Conservation (phyloP, 2,113 vertebrate species). For the Aphelocoma coerulescens region DNA sequence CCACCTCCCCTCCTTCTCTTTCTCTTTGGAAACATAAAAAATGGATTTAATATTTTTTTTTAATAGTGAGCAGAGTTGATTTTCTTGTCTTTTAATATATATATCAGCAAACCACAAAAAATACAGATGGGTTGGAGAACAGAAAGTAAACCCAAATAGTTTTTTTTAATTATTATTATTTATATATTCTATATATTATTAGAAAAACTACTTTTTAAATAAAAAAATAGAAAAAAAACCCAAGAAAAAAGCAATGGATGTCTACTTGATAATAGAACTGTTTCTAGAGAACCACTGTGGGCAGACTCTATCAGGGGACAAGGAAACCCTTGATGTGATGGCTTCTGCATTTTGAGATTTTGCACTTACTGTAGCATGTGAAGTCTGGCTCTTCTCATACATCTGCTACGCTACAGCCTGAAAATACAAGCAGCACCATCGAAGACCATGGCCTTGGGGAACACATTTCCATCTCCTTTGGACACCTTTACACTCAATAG, state of each 20-base stretch:
- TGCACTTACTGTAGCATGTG: conserved; percentile 55
- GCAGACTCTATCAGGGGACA: conserved; percentile 41
- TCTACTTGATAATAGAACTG: conserved; percentile 65
- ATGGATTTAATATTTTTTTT: conserved; percentile 64
- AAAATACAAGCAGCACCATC: conserved; percentile 42
- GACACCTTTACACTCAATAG: conserved; percentile 27
- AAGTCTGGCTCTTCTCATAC: conserved; percentile 32
- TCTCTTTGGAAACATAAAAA: conserved; percentile 51
- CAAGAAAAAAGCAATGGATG: conserved; percentile 59
- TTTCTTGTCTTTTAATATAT: conserved; percentile 73
- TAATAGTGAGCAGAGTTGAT: conserved; percentile 74
- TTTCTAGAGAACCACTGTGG: conserved; percentile 60
- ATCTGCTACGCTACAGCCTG: conserved; percentile 42
- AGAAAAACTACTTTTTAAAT: conserved; percentile 69
- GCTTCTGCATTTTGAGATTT: conserved; percentile 53
- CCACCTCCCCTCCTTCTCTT: conserved; percentile 16
- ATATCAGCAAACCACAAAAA: conserved; percentile 62
- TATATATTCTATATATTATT: conserved; percentile 75
- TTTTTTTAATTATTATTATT: conserved; percentile 74
- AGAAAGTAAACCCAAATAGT: conserved; percentile 61
- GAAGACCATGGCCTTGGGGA: conserved; percentile 33
- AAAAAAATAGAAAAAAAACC: not conserved
- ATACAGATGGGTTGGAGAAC: conserved; percentile 65
- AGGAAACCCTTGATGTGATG: conserved; percentile 55
- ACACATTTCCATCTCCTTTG: conserved; percentile 48